Conservation (phyloP, 2,113 vertebrate genomes). For the Rhipidura dahli region DNA sequence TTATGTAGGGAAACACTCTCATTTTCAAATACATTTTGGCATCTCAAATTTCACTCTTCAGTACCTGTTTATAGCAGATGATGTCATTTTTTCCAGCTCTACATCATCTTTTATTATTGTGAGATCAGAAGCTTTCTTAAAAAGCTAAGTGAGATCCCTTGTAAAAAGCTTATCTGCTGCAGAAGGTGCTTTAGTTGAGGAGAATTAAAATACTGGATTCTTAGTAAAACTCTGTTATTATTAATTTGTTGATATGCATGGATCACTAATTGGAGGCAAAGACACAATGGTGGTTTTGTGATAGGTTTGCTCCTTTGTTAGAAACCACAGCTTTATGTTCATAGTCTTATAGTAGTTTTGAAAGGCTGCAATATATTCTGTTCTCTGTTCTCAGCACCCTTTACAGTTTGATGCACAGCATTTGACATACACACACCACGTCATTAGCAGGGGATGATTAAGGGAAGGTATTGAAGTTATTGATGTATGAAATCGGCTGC, state of each 20-base stretch:
- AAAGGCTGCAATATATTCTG: background rate
- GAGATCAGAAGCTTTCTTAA: background rate
- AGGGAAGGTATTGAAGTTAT: background rate
- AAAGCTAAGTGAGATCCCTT: background rate
- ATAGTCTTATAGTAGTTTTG: background rate
- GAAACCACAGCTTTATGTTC: background rate
- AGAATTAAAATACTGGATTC: background rate
- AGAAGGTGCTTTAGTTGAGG: background rate
- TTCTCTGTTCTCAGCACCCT: background rate
- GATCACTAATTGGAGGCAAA: background rate
- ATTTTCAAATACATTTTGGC: background rate
- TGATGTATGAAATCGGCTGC: background rate
- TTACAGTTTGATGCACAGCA: background rate
- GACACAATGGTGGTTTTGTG: background rate
- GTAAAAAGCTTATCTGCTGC: background rate
- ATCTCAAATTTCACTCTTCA: background rate
- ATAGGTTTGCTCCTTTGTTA: background rate
- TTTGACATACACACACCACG: background rate
- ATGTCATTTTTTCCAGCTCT: background rate
- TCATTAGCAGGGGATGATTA: background rate
- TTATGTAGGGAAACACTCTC: background rate
- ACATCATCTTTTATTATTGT: background rate
- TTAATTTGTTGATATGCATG: background rate
- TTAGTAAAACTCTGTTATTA: background rate
- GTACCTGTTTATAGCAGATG: background rate